Percentiles rank a stretch among this genome's conserved stretches.
Evolutionary conservation across 2,797 vertebrate species (phyloP).

Genomic region (Eospalax fontanierii): DNA sequence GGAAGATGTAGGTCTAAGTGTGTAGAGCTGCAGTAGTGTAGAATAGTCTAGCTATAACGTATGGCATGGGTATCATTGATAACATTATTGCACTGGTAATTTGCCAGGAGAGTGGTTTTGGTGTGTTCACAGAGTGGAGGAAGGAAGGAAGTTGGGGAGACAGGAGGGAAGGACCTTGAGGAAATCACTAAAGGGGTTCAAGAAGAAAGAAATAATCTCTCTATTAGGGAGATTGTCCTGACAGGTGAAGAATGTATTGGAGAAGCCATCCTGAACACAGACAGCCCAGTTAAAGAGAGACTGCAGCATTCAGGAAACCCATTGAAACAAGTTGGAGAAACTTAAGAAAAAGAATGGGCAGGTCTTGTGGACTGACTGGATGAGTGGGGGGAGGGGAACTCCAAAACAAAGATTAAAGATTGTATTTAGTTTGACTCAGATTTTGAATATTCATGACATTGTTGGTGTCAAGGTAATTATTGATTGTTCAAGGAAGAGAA

Average conservation of each 20-base stretch:
- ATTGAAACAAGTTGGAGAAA: neutral
- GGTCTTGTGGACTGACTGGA: neutral
- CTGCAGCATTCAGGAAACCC: neutral
- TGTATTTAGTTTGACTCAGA: neutral
- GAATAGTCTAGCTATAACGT: no score
- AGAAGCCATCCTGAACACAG: neutral
- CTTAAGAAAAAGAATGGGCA: slow-evolving; percentile 4
- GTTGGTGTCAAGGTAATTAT: neutral
- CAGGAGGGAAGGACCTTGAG: neutral
- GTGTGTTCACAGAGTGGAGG: accelerated
- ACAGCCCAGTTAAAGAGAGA: neutral
- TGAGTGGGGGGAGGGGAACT: neutral
- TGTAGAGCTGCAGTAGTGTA: neutral
- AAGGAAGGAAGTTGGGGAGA: no score
- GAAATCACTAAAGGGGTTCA: slow-evolving; percentile 4
- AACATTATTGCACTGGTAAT: neutral
- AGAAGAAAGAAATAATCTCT: neutral
- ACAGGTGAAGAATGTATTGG: neutral
- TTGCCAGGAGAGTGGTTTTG: neutral
- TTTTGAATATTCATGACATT: neutral
- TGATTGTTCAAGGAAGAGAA: neutral
- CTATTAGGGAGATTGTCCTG: neutral
- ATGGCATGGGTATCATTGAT: neutral
- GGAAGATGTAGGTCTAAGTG: neutral
- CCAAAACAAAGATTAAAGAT: neutral